Percentiles rank a stretch among this genome's conserved stretches.
Evolutionary conservation across 2,113 vertebrate genomes (phyloP).

Genomic region (Collichthys lucidus): DNA sequence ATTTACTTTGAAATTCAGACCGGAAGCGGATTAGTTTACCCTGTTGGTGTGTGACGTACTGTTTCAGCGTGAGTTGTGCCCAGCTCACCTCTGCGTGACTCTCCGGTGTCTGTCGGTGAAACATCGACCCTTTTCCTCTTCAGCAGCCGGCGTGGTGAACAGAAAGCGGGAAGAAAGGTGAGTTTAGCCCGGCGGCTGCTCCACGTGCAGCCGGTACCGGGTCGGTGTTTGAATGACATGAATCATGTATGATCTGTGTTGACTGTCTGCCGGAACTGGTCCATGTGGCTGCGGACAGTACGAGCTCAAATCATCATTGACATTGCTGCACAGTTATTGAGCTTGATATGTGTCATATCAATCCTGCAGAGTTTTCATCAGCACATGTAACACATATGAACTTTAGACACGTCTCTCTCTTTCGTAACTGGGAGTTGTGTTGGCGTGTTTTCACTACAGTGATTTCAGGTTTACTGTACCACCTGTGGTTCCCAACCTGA

Average conservation of each 20-base stretch:
- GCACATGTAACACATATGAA: too few species aligned
- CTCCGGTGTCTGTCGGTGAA: neutral
- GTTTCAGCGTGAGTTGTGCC: neutral
- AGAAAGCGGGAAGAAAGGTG: conserved; percentile 41
- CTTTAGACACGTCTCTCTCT: fast-evolving
- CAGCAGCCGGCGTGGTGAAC: conserved; percentile 13
- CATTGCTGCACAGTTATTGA: neutral
- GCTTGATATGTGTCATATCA: neutral
- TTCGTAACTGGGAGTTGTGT: too few species aligned
- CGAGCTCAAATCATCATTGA: neutral
- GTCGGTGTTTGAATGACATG: neutral
- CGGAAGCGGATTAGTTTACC: conserved; percentile 37
- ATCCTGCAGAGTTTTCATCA: too few species aligned
- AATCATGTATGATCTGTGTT: too few species aligned
- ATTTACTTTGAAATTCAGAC: conserved; percentile 45
- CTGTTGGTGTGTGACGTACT: neutral
- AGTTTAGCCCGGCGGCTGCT: neutral
- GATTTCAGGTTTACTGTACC: neutral
- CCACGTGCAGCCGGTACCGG: neutral
- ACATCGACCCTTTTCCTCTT: neutral
- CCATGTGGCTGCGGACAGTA: neutral
- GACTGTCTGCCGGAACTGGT: conserved; percentile 8
- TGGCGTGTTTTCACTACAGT: neutral
- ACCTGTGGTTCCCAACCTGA: neutral
- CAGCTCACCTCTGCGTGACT: conserved; percentile 40